phyloP scores from a whole-genome alignment of 2,113 vertebrate genomes.

The Perca fluviatilis region DNA sequence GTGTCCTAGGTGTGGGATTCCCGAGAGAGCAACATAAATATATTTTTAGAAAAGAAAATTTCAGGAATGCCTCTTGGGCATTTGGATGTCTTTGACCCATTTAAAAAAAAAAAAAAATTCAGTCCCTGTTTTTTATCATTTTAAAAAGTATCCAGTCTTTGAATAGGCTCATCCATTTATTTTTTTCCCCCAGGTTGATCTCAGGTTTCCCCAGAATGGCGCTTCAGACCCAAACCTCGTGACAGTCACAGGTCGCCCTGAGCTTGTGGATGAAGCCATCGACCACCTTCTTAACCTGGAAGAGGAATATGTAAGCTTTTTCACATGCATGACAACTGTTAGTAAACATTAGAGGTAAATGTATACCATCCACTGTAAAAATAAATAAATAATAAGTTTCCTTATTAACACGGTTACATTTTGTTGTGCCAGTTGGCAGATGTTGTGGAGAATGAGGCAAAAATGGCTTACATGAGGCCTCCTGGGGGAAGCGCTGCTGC shows the following conservation, averaged over 20 bases:
- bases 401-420: not conserved
- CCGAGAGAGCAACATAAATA: not conserved
- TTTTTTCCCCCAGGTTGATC: constrained; percentile 89
- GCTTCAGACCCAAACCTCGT: constrained; percentile 95
- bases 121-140: not conserved
- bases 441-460: constrained; percentile 92
- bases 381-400: not conserved
- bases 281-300: constrained; percentile 98
- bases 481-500: constrained; percentile 79
- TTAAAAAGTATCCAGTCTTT: not conserved
- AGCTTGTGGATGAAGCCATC: constrained; percentile 97
- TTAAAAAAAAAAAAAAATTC: too few species aligned
- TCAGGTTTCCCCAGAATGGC: constrained; percentile 96
- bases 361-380: too few species aligned
- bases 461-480: constrained; percentile 95
- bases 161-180: not conserved
- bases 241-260: constrained; percentile 95
- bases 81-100: too few species aligned
- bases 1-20: not conserved
- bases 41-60: too few species aligned
- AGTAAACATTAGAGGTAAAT: accelerated
- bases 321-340: accelerated
- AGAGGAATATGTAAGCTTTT: constrained; percentile 95
- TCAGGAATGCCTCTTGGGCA: too few species aligned
- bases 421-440: constrained; percentile 88